Conservation (phyloP, 1,140 invertebrate genomes). For the Rhynchophorus ferrugineus region DNA sequence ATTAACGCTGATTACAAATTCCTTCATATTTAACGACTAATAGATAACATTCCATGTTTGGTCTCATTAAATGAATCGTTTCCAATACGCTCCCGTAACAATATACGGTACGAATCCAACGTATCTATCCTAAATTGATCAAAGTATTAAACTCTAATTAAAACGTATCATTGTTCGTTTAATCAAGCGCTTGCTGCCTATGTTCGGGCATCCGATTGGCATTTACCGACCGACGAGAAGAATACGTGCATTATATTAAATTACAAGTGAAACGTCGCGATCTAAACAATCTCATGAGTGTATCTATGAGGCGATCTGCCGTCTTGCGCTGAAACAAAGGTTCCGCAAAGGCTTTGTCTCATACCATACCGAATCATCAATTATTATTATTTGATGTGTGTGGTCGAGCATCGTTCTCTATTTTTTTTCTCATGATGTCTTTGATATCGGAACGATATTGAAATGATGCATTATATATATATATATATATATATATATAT, state of each 20-base stretch:
- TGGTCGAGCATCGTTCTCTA: slow-evolving; percentile 13
- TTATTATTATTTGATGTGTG: slow-evolving; percentile 25
- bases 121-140: not conserved
- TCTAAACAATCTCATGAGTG: slow-evolving; percentile 25
- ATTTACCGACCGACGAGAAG: not conserved
- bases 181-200: not conserved
- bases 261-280: not conserved
- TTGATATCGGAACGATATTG: too few species aligned
- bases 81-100: not conserved
- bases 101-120: not conserved
- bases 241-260: not conserved
- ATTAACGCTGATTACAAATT: too few species aligned
- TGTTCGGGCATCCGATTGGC: not conserved
- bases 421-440: not conserved
- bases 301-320: slow-evolving; percentile 12
- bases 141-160: not conserved
- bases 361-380: slow-evolving; percentile 21
- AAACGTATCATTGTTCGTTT: not conserved
- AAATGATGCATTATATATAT: too few species aligned
- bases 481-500: too few species aligned
- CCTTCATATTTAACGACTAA: too few species aligned
- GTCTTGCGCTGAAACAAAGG: slow-evolving; percentile 16
- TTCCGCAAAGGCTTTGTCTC: slow-evolving; percentile 16
- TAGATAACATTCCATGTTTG: too few species aligned
- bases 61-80: too few species aligned